Evolutionary conservation across 2,797 vertebrate genomes (phyloP), one percentile per base, ranked within the genome.

Genomic region (Lepidocolaptes lacrymiger): DNA sequence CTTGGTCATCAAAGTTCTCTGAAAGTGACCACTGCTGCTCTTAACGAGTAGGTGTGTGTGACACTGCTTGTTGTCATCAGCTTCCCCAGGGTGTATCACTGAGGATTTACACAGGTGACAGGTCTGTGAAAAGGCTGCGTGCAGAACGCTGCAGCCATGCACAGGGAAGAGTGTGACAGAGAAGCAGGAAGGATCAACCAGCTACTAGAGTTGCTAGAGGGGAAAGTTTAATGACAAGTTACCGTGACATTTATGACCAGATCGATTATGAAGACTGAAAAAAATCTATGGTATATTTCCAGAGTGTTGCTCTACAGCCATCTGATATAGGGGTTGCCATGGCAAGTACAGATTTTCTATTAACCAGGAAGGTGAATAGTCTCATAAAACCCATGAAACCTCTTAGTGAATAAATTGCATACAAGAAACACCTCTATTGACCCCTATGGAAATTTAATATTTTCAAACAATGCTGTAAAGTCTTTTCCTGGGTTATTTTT

Each of bases 341-440:
- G 85, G 91, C 84, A 96, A 93, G 85, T 86, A 91, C 88, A 83
- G 85, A 95, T 93, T 96, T 96, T 95, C 90, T 96, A 89, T 96
- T 96, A 96, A 85, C 71, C 68, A 94, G 83, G 81, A 96, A 94
- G 88, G 85, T 83, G 93, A 95, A 85, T 55, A 74, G 51, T 85
- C 93, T 88, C 85, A 85, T 93, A 96, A 96, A 95, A 43, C 21
- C 54, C 67, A 62, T 72, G 67, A 59, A 96, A 95, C 78, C 91
- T 86, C 49, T 91, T 93, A 96, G 93, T 74, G 87, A 87, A 93
- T 92, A 94, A 94, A 96, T 87, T 91, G 79, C 73, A 66, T 86
- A 64, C 1, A 17, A 93, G 78, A 94, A 92, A 54, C 27, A 80
- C 66, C 81, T 94, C 81, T 77, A 28, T 87, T 96, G 88, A 95